Base-by-base conservation (phyloP, 2,888 invertebrate genomes). In the Drosophila meridiana region DNA sequence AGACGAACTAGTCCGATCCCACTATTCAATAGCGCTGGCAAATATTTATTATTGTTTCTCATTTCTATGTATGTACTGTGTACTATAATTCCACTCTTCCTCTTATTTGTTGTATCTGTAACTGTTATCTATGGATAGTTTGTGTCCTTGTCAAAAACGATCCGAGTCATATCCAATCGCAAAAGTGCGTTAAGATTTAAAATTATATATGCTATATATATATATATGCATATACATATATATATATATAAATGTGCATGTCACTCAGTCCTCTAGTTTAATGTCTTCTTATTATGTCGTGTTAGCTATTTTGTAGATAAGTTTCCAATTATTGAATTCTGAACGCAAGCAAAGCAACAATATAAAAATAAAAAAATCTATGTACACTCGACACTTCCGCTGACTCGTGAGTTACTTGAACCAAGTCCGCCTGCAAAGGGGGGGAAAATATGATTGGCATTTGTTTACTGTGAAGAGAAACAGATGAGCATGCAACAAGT, bases 1-100 rank as follows among this genome's bases (percentile, higher is more conserved):
- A 90, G 77, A 89, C 92, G 64, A 90, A 91, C 67, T 91, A 87
- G 73, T 67, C 64, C 45, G 43, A 30, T 67, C 34, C 3, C 55
- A 40, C 30, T 55, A 47, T 36, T 38, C 45, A 53, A 32, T 26
- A 45, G 62, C 50, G 57, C 32, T 34, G 52, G 43, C 42, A 53
- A 65, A 63, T 78, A 67, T 69, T 73, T 73, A 69, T 70, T 77
- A 26, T 65, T 66, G 65, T 59, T 52, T 48, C 66, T 53, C 64
- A 20, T 20, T 20, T 20, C 32, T 50, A 26, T 34, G 13, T 45
- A n/a, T 80, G 71, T 68, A 71, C 75, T 68, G 60, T 82, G 66
- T 73, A 73, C 53, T 66, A 59, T 75, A 78, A 61, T 66, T 60
- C 32, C 52, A 64, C 43, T 48, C 38, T 55, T 63, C 20, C 20